phyloP scores from a whole-genome alignment of 2,888 invertebrate species.

The Lycocerus yunnanus region DNA sequence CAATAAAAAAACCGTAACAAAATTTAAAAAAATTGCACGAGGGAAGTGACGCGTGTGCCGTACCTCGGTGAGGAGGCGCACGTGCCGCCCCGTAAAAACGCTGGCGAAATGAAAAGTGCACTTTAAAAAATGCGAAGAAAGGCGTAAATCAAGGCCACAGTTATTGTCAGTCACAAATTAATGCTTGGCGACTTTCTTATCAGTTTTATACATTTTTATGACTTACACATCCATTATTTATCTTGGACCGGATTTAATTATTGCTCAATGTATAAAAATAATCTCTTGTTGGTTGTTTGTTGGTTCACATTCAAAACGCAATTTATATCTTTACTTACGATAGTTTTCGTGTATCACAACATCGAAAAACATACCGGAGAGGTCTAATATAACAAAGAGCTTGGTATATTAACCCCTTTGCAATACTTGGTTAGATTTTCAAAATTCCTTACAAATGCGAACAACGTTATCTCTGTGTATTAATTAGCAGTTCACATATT shows the following conservation, averaged over 20 bases:
- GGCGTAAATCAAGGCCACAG: background rate
- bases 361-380: too few relatives aligned
- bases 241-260: conserved; percentile 1
- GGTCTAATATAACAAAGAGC: too few relatives aligned
- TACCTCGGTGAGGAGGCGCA: background rate
- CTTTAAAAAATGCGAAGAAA: background rate
- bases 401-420: too few relatives aligned
- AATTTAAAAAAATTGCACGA: background rate
- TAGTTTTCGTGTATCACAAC: background rate
- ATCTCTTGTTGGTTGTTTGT: too few relatives aligned
- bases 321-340: background rate
- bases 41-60: background rate
- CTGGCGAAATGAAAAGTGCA: background rate
- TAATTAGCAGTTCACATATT: too few relatives aligned
- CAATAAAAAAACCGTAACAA: background rate
- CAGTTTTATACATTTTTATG: background rate
- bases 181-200: background rate
- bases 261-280: background rate
- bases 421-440: too few relatives aligned
- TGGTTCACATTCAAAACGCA: background rate
- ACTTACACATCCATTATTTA: background rate
- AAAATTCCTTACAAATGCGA: too few relatives aligned
- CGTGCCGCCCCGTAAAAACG: background rate
- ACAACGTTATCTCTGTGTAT: too few relatives aligned
- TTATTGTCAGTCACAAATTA: background rate